These are phyloP conservation scores for Andricus grossulariae DNA, from an alignment of 1,140 invertebrate genomes.

Conservation along the genomic window DNA sequence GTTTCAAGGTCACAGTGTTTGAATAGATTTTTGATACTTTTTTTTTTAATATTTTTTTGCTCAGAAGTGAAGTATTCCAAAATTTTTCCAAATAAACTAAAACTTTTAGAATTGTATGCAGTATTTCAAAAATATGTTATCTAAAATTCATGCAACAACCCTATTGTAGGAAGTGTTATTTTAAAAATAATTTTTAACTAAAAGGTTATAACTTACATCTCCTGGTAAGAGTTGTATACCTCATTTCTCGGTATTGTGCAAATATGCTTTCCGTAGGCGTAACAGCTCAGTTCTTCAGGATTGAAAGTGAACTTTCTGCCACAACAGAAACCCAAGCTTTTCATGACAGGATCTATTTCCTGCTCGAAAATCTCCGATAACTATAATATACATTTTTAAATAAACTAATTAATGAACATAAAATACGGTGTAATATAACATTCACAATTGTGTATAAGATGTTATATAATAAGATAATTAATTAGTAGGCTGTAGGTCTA, in stretches of 20 bases:
- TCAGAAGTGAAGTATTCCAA: no score
- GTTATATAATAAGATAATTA: no score
- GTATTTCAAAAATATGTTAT: no score
- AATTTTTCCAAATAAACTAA: no score
- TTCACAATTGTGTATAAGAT: neutral
- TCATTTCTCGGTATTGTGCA: constrained; percentile 99
- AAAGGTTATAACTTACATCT: constrained; percentile 83
- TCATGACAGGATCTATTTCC: constrained; percentile 99
- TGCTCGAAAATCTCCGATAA: constrained; percentile 98
- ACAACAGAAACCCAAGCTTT: constrained; percentile 98
- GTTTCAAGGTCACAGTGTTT: no score
- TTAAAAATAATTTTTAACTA: neutral
- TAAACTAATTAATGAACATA: constrained; percentile 33
- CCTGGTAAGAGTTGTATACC: constrained; percentile 98
- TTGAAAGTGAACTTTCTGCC: constrained; percentile 99
- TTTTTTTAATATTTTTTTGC: no score
- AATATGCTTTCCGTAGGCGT: constrained; percentile 94
- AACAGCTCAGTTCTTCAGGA: constrained; percentile 97
- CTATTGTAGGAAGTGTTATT: no score
- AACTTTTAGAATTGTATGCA: no score
- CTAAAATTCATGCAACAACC: no score
- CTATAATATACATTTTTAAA: constrained; percentile 76
- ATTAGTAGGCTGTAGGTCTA: no score
- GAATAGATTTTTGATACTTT: no score
- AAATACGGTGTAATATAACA: no score